These are phyloP conservation scores for Hepsetus odoe DNA, from an alignment of 2,113 vertebrate genomes.

Conservation along the genomic window DNA sequence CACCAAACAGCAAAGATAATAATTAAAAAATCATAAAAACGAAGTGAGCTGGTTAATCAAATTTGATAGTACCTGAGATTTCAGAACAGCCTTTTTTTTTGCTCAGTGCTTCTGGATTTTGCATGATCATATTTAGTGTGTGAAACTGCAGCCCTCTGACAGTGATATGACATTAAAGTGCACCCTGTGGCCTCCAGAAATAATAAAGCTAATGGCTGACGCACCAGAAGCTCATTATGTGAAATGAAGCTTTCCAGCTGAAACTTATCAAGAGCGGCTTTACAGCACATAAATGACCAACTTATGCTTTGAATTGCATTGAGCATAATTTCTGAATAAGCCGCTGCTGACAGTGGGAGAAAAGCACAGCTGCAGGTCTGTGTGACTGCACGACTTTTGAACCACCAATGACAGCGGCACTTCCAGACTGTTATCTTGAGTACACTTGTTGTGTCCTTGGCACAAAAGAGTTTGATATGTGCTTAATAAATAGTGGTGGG, in stretches of 20 bases:
- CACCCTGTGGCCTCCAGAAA: neutral
- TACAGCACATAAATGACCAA: neutral
- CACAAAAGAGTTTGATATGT: neutral
- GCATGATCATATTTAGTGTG: too few species aligned
- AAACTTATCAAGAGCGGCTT: neutral
- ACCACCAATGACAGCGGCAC: neutral
- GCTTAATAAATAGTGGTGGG: neutral
- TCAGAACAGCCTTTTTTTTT: neutral
- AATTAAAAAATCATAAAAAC: too few species aligned
- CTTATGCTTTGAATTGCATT: neutral
- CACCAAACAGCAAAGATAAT: too few species aligned
- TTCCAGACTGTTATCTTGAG: neutral
- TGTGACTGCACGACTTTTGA: neutral
- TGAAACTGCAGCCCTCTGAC: too few species aligned
- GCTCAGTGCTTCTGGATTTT: neutral
- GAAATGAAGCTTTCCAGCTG: neutral
- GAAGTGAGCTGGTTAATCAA: too few species aligned
- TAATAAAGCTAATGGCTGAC: neutral
- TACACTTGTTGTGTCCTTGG: neutral
- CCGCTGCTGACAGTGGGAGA: neutral
- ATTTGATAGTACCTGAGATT: too few species aligned
- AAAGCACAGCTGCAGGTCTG: neutral
- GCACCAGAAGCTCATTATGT: neutral
- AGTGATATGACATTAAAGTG: neutral
- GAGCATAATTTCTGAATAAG: neutral